These are phyloP conservation scores for Eretmochelys imbricata DNA, from an alignment of 2,113 vertebrate genomes.

Conservation along the genomic window DNA sequence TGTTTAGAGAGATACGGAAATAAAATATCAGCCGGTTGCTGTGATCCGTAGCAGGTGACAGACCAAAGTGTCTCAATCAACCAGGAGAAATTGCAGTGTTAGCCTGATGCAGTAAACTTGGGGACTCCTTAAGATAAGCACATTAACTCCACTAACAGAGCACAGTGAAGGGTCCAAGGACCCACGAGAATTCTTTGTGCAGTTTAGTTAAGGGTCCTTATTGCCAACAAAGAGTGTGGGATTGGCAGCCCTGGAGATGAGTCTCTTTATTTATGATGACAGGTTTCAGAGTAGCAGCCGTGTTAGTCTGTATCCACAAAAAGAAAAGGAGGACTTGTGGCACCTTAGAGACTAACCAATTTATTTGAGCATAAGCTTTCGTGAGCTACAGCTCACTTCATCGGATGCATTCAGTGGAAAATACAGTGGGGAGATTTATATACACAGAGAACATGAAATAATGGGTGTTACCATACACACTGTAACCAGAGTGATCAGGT, in stretches of 20 bases:
- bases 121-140: rapidly evolving
- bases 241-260: neutral
- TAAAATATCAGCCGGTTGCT: neutral
- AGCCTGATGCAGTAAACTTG: neutral
- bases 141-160: neutral
- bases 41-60: neutral
- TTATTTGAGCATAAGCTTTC: no score
- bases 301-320: no score
- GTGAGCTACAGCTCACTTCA: no score
- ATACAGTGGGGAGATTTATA: no score
- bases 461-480: no score
- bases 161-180: neutral
- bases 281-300: no score
- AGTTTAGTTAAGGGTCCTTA: neutral
- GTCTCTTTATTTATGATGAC: neutral
- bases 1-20: rapidly evolving
- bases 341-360: no score
- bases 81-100: neutral
- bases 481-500: no score
- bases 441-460: no score
- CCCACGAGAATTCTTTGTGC: neutral
- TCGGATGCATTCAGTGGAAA: no score
- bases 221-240: neutral
- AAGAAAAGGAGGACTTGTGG: no score
- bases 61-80: rapidly evolving